These are phyloP conservation scores for Karalla daura DNA, from an alignment of 2,797 vertebrate species.

Conservation along the genomic window DNA sequence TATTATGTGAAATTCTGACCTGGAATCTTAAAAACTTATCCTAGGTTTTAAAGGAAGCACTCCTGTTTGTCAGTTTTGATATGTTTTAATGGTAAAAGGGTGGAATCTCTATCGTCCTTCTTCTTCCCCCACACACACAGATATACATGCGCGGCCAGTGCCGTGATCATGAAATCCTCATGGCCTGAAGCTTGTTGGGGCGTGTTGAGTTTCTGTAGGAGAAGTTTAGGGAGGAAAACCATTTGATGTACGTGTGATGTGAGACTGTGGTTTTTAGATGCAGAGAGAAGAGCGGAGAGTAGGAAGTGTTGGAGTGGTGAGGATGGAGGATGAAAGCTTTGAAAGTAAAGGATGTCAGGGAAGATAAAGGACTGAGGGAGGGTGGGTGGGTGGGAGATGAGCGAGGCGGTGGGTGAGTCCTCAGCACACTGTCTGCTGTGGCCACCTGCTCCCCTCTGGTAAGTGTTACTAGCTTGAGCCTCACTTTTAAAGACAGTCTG, in stretches of 20 bases:
- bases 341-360: slow-evolving; percentile 42
- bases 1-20: too few species aligned
- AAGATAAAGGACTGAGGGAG: slow-evolving; percentile 49
- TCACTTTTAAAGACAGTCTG: slow-evolving; percentile 44
- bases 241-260: slow-evolving; percentile 50
- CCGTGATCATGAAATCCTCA: slow-evolving; percentile 20
- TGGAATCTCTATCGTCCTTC: too few species aligned
- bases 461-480: slow-evolving; percentile 49
- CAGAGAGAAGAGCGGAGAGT: not conserved
- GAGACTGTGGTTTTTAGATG: slow-evolving; percentile 20
- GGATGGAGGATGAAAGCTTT: slow-evolving; percentile 25
- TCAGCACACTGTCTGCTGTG: slow-evolving; percentile 50
- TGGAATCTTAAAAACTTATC: too few species aligned
- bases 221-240: slow-evolving; percentile 18
- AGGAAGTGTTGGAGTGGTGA: slow-evolving; percentile 29
- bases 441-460: slow-evolving; percentile 75
- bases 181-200: slow-evolving; percentile 17
- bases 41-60: too few species aligned
- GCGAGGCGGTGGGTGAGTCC: slow-evolving; percentile 33
- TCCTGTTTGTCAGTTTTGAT: too few species aligned
- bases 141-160: not conserved
- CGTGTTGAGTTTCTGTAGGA: slow-evolving; percentile 6
- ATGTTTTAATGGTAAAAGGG: too few species aligned
- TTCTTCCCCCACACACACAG: not conserved
- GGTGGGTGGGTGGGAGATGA: slow-evolving; percentile 11